Evolutionary conservation across 2,888 invertebrate species (phyloP), one percentile per base, ranked within the genome.

Genomic region (Nomada fabriciana): DNA sequence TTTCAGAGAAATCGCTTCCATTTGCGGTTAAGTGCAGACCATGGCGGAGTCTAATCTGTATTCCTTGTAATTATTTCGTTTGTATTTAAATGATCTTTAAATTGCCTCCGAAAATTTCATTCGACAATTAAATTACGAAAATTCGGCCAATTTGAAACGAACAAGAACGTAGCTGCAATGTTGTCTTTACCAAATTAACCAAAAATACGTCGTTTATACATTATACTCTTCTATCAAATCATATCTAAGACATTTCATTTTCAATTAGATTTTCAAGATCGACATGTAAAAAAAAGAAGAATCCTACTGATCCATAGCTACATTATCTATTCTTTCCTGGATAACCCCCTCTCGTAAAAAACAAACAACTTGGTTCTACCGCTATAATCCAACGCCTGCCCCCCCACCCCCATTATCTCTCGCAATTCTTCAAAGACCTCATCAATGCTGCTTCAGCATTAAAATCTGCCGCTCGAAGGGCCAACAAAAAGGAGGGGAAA

Each of bases 371-470:
- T 7, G 20, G 23, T 36, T 36, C 36, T 11, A 9, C 52, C 10
- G 3, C n/a, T n/a, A n/a, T 18, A 2, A 36, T 20, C 5, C 53
- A 53, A 36, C 36, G 36, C 36, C 29, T 29, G 7, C 29, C 7
- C 7, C 29, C 29, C 0, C 29, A n/a, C 1, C 57, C 57, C 43
- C n/a, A 13, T 43, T 43, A 5, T 57, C 42, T 57, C 69, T 43
- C 25, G 10, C 18, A 13, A 36, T 52, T 18, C 9, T 18, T n/a
- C 43, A 23, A 43, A 25, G n/a, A 42, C n/a, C 43, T 59, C 36
- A 23, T 68, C 73, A 57, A 23, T 55, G 47, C 23, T 36, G 15
- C 20, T 68, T 72, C 52, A 47, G 29, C 47, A 74, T 74, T 67
- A 55, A 74, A 74, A 68, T 47, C 43, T 57, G 18, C 36, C 23